Conservation (phyloP, 2,113 vertebrate genomes). For the Nibea albiflora region DNA sequence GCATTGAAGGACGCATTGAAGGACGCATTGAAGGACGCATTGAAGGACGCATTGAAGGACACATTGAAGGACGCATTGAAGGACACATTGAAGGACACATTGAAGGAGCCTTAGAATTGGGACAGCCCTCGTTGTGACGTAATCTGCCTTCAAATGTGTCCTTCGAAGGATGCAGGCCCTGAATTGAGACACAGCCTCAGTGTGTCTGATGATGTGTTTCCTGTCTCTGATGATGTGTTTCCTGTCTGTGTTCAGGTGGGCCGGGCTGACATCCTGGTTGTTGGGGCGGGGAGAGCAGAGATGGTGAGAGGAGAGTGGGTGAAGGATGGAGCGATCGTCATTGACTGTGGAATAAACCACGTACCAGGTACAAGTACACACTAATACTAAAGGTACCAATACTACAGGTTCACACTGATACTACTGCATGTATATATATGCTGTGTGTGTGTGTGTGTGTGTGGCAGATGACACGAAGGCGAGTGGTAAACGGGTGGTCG, state of each 20-base stretch:
- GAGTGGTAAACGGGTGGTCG: slow-evolving; percentile 90
- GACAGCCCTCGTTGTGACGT: too few species aligned
- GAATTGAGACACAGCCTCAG: neutral
- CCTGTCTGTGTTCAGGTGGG: slow-evolving; percentile 77
- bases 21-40: too few species aligned
- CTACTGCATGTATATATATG: neutral
- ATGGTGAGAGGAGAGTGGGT: slow-evolving; percentile 98
- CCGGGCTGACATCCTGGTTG: slow-evolving; percentile 95
- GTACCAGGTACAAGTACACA: slow-evolving; percentile 81
- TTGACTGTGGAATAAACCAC: slow-evolving; percentile 97
- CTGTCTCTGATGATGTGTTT: neutral
- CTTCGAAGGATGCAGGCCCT: too few species aligned
- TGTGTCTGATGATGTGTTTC: neutral
- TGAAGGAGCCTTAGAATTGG: too few species aligned
- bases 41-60: too few species aligned
- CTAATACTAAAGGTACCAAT: neutral
- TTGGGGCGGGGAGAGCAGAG: slow-evolving; percentile 91
- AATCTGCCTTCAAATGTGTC: too few species aligned
- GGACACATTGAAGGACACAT: too few species aligned
- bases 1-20: too few species aligned
- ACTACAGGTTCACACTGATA: neutral
- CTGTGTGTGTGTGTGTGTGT: neutral
- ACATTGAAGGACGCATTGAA: too few species aligned
- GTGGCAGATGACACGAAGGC: slow-evolving; percentile 87
- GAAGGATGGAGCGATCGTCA: slow-evolving; percentile 94